Base-by-base conservation (phyloP, 2,888 invertebrate species). In the Elaeidobius kamerunicus region DNA sequence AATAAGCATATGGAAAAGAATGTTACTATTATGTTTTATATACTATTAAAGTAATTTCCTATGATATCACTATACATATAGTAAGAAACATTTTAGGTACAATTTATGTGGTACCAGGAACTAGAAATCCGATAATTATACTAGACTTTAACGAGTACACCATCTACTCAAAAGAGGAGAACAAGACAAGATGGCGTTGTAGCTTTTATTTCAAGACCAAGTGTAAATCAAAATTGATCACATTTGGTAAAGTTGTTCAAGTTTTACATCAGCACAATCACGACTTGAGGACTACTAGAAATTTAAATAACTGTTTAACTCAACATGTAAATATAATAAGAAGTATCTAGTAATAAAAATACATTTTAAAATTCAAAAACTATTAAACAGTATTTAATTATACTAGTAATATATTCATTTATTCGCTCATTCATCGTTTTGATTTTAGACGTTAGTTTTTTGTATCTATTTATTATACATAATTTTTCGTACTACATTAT, bases 211-310 rank as follows among this genome's bases (percentile, higher is more conserved):
- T 54, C 38, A 59, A 57, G 40, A 60, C 60, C 18, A 60, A 56
- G 40, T 63, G 63, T 41, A 57, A 56, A 45, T 60, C 63, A 3
- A 62, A 61, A n/a, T 34, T 67, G 5, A 41, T 60, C 3, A 63
- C 63, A 0, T 60, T 49, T 36, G 65, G 63, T 12, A 56, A 58
- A 51, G 43, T 58, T 6, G 60, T 61, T 1, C 42, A 57, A 32
- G 52, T 59, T 3, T 57, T 61, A 30, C 61, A 63, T 36, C 30
- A 52, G 18, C 65, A 65, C 38, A 65, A 64, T 52, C 65, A 65
- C 44, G 11, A 34, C 2, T 48, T 53, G 32, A 43, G 20, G 9
- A 38, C 50, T 17, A 36, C 34, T 2, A 46, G 42, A 15, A 28
- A 44, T 34, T 30, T 57, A 12, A 46, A 19, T 19, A 51, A 48